These are phyloP conservation scores for Galbula dea DNA, from an alignment of 2,113 vertebrate species.

Conservation along the genomic window DNA sequence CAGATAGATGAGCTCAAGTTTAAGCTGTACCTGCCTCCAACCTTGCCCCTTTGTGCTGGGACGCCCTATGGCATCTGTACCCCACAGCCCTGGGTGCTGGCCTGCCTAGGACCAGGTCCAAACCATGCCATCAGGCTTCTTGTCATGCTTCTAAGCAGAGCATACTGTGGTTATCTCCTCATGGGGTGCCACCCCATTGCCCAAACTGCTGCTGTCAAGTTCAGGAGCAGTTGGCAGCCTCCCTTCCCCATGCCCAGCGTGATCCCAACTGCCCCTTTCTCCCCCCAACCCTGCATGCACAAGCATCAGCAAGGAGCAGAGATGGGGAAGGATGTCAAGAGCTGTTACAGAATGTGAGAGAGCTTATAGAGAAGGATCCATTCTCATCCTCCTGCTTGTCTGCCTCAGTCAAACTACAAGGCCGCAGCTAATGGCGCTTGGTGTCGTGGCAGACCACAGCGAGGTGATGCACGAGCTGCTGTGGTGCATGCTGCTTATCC, in stretches of 20 bases:
- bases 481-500: not conserved
- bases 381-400: constrained; percentile 44
- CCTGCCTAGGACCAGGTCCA: not conserved
- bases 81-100: not conserved
- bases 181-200: not conserved
- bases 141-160: fast-evolving
- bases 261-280: fast-evolving
- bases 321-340: constrained; percentile 3
- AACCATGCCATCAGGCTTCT: not conserved
- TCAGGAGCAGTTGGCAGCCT: not conserved
- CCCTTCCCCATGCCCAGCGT: not conserved
- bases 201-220: not conserved
- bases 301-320: not conserved
- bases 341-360: not conserved
- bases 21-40: not conserved
- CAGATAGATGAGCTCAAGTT: not conserved
- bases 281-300: fast-evolving
- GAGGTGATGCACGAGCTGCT: not conserved
- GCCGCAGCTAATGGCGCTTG: not conserved
- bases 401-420: constrained; percentile 5
- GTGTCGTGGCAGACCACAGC: not conserved
- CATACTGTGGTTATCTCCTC: fast-evolving
- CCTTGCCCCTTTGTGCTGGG: not conserved
- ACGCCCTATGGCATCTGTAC: not conserved
- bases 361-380: constrained; percentile 28